These are phyloP conservation scores for Hypothenemus hampei DNA, from an alignment of 1,140 invertebrate species.

Conservation along the genomic window DNA sequence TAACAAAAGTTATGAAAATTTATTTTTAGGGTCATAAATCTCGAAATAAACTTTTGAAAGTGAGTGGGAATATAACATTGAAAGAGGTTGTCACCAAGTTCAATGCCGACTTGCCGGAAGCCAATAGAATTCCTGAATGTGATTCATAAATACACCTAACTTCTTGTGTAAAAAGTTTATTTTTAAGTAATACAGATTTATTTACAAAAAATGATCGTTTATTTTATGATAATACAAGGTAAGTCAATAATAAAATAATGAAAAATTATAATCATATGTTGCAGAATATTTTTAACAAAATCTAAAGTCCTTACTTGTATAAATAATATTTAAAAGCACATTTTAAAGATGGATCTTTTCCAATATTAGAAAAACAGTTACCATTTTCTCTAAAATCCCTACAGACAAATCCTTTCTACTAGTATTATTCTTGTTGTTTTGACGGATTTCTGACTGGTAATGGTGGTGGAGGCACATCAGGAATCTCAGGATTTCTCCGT, in stretches of 20 bases:
- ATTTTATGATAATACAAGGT: no score
- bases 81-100: conserved; percentile 45
- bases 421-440: not conserved
- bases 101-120: conserved; percentile 32
- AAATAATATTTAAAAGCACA: no score
- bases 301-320: no score
- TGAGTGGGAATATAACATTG: conserved; percentile 41
- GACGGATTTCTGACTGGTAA: conserved; percentile 15
- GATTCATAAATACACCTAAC: no score
- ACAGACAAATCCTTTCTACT: not conserved
- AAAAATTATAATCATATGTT: no score
- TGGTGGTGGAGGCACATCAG: conserved; percentile 28
- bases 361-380: no score
- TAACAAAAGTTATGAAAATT: conserved; percentile 1
- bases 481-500: conserved; percentile 24
- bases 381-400: no score
- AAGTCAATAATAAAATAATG: no score
- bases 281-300: no score
- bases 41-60: conserved; percentile 47
- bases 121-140: conserved; percentile 4
- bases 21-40: conserved; percentile 49
- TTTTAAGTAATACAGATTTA: not conserved
- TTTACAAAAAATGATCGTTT: no score
- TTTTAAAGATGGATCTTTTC: no score
- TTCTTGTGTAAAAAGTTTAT: not conserved